Percentiles rank a stretch among this genome's conserved stretches.
phyloP scores from a whole-genome alignment of 2,888 invertebrate genomes.

The Strigamia maritima region DNA sequence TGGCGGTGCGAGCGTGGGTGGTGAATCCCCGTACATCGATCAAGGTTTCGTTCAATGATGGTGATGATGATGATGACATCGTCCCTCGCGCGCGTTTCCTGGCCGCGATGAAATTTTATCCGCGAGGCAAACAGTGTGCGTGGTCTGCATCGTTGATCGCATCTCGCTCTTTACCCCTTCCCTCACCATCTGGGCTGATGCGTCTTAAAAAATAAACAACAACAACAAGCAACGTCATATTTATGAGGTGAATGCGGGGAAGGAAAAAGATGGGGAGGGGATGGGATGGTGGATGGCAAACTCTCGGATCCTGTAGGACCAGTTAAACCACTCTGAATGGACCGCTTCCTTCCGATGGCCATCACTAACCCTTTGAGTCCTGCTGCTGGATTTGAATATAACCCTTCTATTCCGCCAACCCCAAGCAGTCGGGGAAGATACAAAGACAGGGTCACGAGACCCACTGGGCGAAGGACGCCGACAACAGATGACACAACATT shows the following conservation, averaged over 20 bases:
- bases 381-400: slow-evolving; percentile 29
- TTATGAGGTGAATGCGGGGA: slow-evolving; percentile 19
- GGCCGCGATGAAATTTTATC: slow-evolving; percentile 35
- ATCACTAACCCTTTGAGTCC: slow-evolving; percentile 37
- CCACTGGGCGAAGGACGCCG: slow-evolving; percentile 29
- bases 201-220: slow-evolving; percentile 31
- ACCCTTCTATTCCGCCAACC: slow-evolving; percentile 32
- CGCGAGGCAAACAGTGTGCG: slow-evolving; percentile 33
- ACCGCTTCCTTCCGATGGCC: slow-evolving; percentile 36
- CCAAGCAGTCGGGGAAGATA: not conserved
- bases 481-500: slow-evolving; percentile 3
- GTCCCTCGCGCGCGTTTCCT: slow-evolving; percentile 35
- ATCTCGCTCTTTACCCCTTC: slow-evolving; percentile 35
- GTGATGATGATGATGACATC: slow-evolving; percentile 24
- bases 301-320: slow-evolving; percentile 31
- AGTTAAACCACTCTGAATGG: slow-evolving; percentile 31
- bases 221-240: slow-evolving; percentile 27
- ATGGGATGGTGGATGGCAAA: not conserved
- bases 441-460: slow-evolving; percentile 36
- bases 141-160: slow-evolving; percentile 34
- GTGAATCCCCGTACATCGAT: slow-evolving; percentile 29
- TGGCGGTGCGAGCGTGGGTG: slow-evolving; percentile 31
- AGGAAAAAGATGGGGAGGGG: slow-evolving; percentile 5
- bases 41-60: slow-evolving; percentile 25
- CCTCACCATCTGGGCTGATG: slow-evolving; percentile 27